Evolutionary conservation across 2,797 vertebrate species (phyloP), one percentile per base, ranked within the genome.

Genomic region (Hyperoplus immaculatus): DNA sequence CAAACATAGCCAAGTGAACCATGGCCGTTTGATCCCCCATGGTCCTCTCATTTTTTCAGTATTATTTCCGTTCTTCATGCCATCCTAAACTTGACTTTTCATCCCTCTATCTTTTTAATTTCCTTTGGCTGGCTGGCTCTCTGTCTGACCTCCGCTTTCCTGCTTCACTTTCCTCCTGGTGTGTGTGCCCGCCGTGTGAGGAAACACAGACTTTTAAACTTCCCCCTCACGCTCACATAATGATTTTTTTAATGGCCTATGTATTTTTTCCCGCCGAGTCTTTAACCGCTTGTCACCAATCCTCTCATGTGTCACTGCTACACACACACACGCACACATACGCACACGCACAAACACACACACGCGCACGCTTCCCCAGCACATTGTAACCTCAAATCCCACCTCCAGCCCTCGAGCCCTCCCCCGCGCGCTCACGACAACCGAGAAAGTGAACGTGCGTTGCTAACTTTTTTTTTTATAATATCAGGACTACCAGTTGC

Each of bases 331-430:
- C 55, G 1, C 47, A 5, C 49, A 6, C 62, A 38, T 77, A 10
- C 29, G 9, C 41, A 64, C 46, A 4, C 46, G 2, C 29, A 29
- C 8, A 2, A 4, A 1, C 69, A 16, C 57, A 1, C 55, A 53
- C 76, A 6, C 59, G 12, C 39, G 16, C 43, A 1, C 60, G 47
- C 79, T 66, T 57, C 57, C 29, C 69, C 59, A 69, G 16, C 50
- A 56, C 72, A 77, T 88, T 75, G 61, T 29, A 87, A 78, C 72
- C 82, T 74, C 69, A 87, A 76, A 87, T 93, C 94, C 95, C 93
- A 90, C 67, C 41, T 67, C 58, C 61, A 58, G 63, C 77, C 75
- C 71, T 77, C 53, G 7, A 47, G 63, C 73, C 86, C 80, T 80
- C 84, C 84, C 80, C 60, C 61, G 81, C 82, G 81, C 90, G 86